Base-by-base conservation (phyloP, 2,888 invertebrate species). In the Ophraella communa region DNA sequence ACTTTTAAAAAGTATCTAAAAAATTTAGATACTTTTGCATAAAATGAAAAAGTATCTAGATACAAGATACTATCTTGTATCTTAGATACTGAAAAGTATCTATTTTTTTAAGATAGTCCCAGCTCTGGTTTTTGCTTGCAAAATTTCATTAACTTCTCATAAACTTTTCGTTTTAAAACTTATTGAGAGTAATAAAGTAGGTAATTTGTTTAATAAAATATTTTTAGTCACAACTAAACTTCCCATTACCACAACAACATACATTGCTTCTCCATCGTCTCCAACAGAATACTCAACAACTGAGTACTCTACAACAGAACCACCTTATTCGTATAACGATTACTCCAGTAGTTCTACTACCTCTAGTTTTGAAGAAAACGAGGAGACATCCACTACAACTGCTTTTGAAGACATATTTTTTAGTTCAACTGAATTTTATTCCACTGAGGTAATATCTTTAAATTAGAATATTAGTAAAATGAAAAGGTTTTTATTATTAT, bases 371-470 rank as follows among this genome's bases (percentile, higher is more conserved):
- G 55, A 53, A 18, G 27, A 51, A 47, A 55, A 61, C 24, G 30
- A 56, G 39, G 51, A 49, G 35, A 55, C 52, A 4, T 39, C 24
- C 10, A 57, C 57, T 24, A 44, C 23, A 51, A 20, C 3, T 30
- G 18, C 17, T 0, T 27, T 11, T 30, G 20, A 18, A 24, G n/a
- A 39, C 14, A 39, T 17, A 17, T 17, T 39, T 39, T 17, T 14
- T 14, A 39, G 39, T 39, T 17, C 39, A n/a, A 7, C 3, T 14
- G 14, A 17, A 17, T 2, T 39, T 39, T 14, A 4, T 14, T 14
- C 39, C 5, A 17, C 39, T 4, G 39, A 39, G 17, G 39, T 39
- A 39, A 17, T n/a, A 17, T 39, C 17, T 17, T 4, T 30, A 30
- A 17, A 7, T 39, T 39, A 35, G n/a, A 4, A 35, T n/a, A 2